Evolutionary conservation across 2,113 vertebrate genomes (phyloP).

Genomic region (Cyanoramphus novaezelandiae): DNA sequence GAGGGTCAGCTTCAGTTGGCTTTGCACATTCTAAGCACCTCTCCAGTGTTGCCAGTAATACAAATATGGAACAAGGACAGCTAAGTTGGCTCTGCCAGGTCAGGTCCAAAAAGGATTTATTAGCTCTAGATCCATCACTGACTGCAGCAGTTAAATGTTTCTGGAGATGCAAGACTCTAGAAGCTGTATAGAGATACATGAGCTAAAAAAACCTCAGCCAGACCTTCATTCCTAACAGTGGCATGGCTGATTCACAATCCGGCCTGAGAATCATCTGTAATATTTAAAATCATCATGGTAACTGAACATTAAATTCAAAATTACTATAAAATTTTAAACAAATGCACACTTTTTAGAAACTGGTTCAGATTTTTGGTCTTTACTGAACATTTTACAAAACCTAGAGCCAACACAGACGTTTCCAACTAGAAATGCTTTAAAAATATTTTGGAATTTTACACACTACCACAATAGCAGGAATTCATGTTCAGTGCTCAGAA

Average conservation of each 20-base stretch:
- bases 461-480: background rate
- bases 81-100: background rate
- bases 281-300: background rate
- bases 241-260: background rate
- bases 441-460: background rate
- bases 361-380: background rate
- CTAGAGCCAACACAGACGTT: background rate
- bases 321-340: background rate
- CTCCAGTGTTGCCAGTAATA: background rate
- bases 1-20: background rate
- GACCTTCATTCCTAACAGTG: background rate
- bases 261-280: background rate
- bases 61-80: background rate
- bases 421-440: background rate
- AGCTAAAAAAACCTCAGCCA: background rate
- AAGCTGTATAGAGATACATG: rapidly evolving
- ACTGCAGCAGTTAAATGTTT: background rate
- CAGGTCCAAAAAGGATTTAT: background rate
- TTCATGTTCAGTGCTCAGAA: background rate
- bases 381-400: background rate
- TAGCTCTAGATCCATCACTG: background rate
- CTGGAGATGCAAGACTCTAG: background rate
- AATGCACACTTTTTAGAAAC: background rate
- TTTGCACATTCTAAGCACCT: background rate
- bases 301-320: background rate